Conservation (phyloP, 2,113 vertebrate species). For the Lipophrys pholis region DNA sequence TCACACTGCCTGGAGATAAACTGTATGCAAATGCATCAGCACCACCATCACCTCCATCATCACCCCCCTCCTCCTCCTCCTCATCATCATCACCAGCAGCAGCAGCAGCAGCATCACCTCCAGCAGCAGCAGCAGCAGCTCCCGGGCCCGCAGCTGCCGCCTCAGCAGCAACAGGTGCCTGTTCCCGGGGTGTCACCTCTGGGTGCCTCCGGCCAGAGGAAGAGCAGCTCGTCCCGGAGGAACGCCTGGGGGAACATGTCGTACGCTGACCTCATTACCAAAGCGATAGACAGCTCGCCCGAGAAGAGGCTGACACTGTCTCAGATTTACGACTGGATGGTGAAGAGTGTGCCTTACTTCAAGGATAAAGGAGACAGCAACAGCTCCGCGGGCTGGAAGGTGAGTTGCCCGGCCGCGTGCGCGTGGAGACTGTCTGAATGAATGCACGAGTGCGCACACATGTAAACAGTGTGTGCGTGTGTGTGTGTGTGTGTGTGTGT, state of each 20-base stretch:
- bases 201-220: slow-evolving; percentile 85
- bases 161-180: slow-evolving; percentile 79
- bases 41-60: slow-evolving; percentile 58
- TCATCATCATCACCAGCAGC: slow-evolving; percentile 66
- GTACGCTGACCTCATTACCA: slow-evolving; percentile 97
- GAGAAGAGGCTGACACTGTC: slow-evolving; percentile 96
- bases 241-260: slow-evolving; percentile 99
- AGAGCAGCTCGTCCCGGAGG: slow-evolving; percentile 95
- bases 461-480: too few species aligned
- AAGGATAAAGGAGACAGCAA: slow-evolving; percentile 97
- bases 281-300: slow-evolving; percentile 95
- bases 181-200: slow-evolving; percentile 53
- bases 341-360: slow-evolving; percentile 96
- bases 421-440: neutral
- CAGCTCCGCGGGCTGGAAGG: slow-evolving; percentile 98
- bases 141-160: slow-evolving; percentile 60
- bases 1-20: slow-evolving; percentile 77
- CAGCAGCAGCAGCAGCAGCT: slow-evolving; percentile 69
- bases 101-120: slow-evolving; percentile 54
- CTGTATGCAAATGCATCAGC: slow-evolving; percentile 70
- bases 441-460: too few species aligned
- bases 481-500: too few species aligned
- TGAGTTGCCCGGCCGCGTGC: slow-evolving; percentile 71
- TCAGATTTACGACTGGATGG: slow-evolving; percentile 99
- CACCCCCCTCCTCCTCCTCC: too few species aligned